Evolutionary conservation across 2,888 invertebrate species (phyloP), one percentile per base, ranked within the genome.

Genomic region (Tenthredo mesomela): DNA sequence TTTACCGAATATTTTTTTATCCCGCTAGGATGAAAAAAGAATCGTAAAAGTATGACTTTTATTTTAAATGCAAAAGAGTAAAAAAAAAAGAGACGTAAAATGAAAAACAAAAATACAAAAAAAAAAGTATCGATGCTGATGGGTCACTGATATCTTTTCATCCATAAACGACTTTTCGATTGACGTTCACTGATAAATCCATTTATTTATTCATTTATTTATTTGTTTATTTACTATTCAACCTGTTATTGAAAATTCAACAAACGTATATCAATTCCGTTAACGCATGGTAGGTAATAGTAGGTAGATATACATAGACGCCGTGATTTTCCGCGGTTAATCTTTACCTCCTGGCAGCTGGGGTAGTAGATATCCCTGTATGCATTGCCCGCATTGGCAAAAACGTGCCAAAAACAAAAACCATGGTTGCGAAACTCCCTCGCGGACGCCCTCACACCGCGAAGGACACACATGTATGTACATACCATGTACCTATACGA

Each of bases 361-460:
- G 54, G 54, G 18, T 54, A 54, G 54, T 54, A 54, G 54, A 54
- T 54, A 54, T 54, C 54, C 54, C 2, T 54, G 54, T 54, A 54
- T 54, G 54, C 54, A 54, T 54, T 54, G 18, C 54, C 54, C 54
- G 54, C 54, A 54, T 54, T 50, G 29, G 47, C 54, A 77, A n/a
- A 77, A 77, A 50, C 50, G 77, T 77, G 77, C 50, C 77, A 50
- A 54, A 50, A 77, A 77, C 77, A 77, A 50, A 77, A 25, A 77
- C 50, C 73, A 43, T 33, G 29, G 33, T 4, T 43, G 43, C 10
- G 10, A 43, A 43, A 29, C 50, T 77, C 50, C 15, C 77, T 43
- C 18, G 29, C 77, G 47, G 29, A 73, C 29, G 50, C 18, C 47
- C n/a, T 21, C 10, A 21, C 73, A 54, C 54, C 54, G 54, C 73